These are phyloP conservation scores for Leptobrachium ailaonicum DNA, from an alignment of 2,113 vertebrate species.

Conservation along the genomic window DNA sequence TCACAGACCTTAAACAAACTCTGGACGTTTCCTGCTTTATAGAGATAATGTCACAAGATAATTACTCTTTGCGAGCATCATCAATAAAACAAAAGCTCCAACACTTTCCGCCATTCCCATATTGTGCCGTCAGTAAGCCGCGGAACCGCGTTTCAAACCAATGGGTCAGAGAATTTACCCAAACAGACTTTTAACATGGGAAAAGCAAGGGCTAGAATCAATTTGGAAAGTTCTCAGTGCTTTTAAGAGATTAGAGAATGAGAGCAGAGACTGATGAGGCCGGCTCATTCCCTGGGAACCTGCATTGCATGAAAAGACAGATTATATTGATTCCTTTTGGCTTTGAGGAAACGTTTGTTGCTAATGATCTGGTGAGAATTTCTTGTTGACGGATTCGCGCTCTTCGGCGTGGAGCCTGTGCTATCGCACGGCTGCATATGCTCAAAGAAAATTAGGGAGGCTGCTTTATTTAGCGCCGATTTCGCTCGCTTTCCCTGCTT, in stretches of 20 bases:
- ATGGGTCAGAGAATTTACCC: background rate
- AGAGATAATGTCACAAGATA: conserved; percentile 8
- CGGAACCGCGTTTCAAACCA: background rate
- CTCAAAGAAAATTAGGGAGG: background rate
- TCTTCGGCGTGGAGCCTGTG: conserved; percentile 7
- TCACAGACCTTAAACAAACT: background rate
- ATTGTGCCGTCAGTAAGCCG: background rate
- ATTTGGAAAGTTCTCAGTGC: conserved; percentile 35
- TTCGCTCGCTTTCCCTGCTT: background rate
- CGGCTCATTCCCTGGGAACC: conserved; percentile 27
- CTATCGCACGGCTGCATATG: conserved; percentile 24
- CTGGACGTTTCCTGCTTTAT: background rate
- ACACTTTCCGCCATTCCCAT: background rate
- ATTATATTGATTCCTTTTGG: conserved; percentile 41
- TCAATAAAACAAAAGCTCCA: background rate
- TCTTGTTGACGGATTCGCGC: conserved; percentile 32
- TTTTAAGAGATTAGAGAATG: conserved; percentile 40
- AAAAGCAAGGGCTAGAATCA: conserved; percentile 24
- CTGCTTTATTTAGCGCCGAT: background rate
- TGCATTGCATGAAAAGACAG: conserved; percentile 38
- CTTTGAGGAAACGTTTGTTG: conserved; percentile 37
- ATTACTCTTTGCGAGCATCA: background rate
- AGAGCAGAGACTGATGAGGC: conserved; percentile 32
- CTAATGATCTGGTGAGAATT: conserved; percentile 43
- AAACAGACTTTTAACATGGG: conserved; percentile 26